These are phyloP conservation scores for Noctua janthina DNA, from an alignment of 2,888 invertebrate genomes.

Conservation along the genomic window DNA sequence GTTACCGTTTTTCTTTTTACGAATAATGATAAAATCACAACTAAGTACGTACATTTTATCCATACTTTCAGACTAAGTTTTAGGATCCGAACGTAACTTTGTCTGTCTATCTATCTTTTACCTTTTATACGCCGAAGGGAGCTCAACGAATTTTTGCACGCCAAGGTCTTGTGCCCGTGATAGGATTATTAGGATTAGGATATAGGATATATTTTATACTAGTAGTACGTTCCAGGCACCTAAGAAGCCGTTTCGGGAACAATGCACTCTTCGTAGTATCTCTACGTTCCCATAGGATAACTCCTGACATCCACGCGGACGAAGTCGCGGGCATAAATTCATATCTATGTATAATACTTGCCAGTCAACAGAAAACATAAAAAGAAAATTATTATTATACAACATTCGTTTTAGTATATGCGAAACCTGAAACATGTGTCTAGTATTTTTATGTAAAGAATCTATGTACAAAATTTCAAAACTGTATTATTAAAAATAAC, in stretches of 20 bases:
- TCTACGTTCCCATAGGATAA: no score
- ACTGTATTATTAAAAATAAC: no score
- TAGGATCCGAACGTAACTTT: not conserved
- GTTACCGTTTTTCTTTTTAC: conserved; percentile 27
- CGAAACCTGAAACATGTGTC: no score
- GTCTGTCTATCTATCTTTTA: not conserved
- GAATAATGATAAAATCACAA: conserved; percentile 30
- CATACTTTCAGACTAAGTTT: not conserved
- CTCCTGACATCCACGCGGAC: not conserved
- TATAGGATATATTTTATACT: no score
- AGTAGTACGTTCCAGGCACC: no score
- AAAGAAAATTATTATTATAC: not conserved
- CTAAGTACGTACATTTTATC: not conserved
- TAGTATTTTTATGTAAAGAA: no score
- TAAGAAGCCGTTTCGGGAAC: no score
- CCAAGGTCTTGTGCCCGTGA: no score
- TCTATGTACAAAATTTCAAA: no score
- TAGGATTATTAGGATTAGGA: no score
- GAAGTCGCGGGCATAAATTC: not conserved
- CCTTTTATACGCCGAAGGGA: not conserved
- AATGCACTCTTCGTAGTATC: no score
- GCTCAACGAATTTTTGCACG: not conserved
- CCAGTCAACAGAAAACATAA: not conserved
- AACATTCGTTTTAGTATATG: no score
- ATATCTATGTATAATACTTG: not conserved